phyloP scores from a whole-genome alignment of 2,888 invertebrate genomes.

The Adelognathus sp. region DNA sequence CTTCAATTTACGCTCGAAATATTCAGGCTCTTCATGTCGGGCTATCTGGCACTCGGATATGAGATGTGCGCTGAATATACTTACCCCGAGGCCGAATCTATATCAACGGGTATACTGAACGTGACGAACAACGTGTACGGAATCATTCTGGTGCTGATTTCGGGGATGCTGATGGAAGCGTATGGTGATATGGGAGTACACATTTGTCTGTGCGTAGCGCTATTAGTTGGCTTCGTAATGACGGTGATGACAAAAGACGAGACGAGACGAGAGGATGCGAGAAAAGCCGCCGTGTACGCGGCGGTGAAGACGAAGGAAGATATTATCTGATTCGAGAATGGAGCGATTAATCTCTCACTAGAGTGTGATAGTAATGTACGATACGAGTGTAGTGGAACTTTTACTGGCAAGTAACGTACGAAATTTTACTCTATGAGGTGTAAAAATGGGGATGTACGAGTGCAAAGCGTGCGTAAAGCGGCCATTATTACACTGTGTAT shows the following conservation, averaged over 20 bases:
- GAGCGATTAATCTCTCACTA: not conserved
- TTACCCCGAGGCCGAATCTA: constrained; percentile 88
- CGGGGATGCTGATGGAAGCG: constrained; percentile 72
- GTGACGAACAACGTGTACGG: constrained; percentile 80
- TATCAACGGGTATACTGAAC: constrained; percentile 87
- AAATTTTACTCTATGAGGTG: too few species aligned
- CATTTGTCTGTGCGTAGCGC: constrained; percentile 69
- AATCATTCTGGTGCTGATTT: constrained; percentile 72
- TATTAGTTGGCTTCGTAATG: constrained; percentile 73
- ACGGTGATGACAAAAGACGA: constrained; percentile 74
- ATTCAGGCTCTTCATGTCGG: constrained; percentile 88
- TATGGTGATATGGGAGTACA: constrained; percentile 78
- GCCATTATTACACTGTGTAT: constrained; percentile 8
- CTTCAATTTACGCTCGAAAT: constrained; percentile 26
- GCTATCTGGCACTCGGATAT: constrained; percentile 88
- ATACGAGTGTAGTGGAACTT: too few species aligned
- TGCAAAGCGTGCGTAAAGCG: too few species aligned
- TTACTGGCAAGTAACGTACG: too few species aligned
- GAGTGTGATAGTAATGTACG: not conserved
- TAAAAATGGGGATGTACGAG: too few species aligned
- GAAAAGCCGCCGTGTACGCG: constrained; percentile 54
- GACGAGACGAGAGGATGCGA: constrained; percentile 73
- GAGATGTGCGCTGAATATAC: constrained; percentile 89
- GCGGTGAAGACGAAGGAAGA: constrained; percentile 37
- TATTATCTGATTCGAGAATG: not conserved